phyloP scores from a whole-genome alignment of 1,140 invertebrate genomes.

The Ctenoplectra terminalis region DNA sequence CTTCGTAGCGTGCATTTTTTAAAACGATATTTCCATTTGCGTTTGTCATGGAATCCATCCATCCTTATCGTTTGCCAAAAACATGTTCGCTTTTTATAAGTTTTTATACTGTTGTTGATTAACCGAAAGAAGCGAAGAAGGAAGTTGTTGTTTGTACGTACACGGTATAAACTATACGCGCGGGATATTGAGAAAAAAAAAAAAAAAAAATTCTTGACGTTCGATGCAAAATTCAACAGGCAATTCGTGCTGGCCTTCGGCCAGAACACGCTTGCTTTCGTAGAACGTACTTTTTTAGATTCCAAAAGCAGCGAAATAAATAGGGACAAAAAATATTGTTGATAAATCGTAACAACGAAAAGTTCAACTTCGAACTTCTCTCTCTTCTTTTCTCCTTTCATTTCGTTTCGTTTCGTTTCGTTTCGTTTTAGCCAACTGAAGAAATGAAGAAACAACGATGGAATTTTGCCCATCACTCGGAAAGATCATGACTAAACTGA shows the following conservation, averaged over 20 bases:
- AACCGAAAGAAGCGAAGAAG: too few relatives aligned
- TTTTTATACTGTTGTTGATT: too few relatives aligned
- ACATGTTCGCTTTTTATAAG: too few relatives aligned
- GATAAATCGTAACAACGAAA: background rate
- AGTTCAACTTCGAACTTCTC: background rate
- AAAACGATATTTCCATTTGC: too few relatives aligned
- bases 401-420: too few relatives aligned
- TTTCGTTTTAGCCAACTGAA: background rate
- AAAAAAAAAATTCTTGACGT: background rate
- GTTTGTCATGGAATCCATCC: too few relatives aligned
- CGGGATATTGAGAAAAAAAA: too few relatives aligned
- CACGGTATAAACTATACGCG: background rate
- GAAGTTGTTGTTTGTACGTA: too few relatives aligned
- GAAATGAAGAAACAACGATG: background rate
- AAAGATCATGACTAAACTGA: constrained; percentile 7
- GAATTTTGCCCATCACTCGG: background rate
- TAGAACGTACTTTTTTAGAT: constrained; percentile 23
- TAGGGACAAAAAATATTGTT: background rate
- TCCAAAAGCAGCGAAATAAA: background rate
- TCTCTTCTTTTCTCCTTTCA: background rate
- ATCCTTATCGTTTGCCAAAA: too few relatives aligned
- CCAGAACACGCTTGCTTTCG: constrained; percentile 40
- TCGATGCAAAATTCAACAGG: constrained; percentile 53
- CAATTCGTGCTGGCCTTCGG: constrained; percentile 54
- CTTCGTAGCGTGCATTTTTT: too few relatives aligned